Base-by-base conservation (phyloP, 92 coral and sea anemone genomes). In the Epizoanthus ramosus region DNA sequence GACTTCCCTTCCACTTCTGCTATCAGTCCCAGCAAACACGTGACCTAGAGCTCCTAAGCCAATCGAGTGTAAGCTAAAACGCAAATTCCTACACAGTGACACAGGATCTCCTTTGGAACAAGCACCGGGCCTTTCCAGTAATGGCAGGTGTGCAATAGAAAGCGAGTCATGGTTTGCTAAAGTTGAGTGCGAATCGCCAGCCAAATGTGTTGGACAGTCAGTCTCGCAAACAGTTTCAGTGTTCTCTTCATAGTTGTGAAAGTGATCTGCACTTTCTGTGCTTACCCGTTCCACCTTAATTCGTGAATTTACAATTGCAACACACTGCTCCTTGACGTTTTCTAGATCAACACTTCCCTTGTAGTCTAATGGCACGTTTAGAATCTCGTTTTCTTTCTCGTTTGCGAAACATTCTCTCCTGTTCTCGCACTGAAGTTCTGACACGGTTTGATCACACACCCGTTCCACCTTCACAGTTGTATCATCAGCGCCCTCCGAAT, bases 21-120 rank as follows among this genome's bases (percentile, higher is more conserved):
- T 50, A 24, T 71, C 75, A 41, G 75, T 71, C 14, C 75, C 75
- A 43, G 57, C 58, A 45, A n/a, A 71, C 45, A 71, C 31, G 4
- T 41, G 25, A 41, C 75, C 75, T 12, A 39, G 57, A 1, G 31
- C 28, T 71, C 75, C 75, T 8, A 71, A 71, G 31, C 75, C 75
- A 71, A 71, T 71, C 4, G 58, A 56, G 14, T 71, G 75, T 56
- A 43, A 45, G 0, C n/a, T 7, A 67, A 71, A 43, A 41, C 17
- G n/a, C 8, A 45, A 71, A 43, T 71, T 17, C 54, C 14, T 50
- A 50, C 54, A 50, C 54, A 50, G 3, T 9, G 54, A 10, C 54
- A 13, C 54, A 50, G 16, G 10, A 10, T 12, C 54, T 6, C 75
- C 75, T 8, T 2, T 53, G 58, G 19, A 15, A 41, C 6, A 6